Percentiles rank a stretch among this genome's conserved stretches.
These are phyloP conservation scores for Cynaeus angustus DNA, from an alignment of 2,888 invertebrate genomes.

Conservation along the genomic window DNA sequence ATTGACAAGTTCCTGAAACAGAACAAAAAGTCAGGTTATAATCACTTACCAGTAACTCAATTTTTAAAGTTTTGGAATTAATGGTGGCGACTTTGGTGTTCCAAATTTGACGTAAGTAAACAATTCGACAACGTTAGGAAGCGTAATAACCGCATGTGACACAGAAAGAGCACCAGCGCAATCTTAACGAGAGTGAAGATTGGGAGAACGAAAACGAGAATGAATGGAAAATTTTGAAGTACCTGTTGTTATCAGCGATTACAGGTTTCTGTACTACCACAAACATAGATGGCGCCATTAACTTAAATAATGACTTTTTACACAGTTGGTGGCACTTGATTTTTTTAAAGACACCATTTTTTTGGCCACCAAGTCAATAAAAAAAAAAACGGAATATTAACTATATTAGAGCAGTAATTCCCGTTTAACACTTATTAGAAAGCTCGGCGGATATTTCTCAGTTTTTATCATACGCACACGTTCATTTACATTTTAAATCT, in stretches of 20 bases:
- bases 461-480: neutral
- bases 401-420: neutral
- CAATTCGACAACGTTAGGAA: neutral
- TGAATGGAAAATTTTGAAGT: no score
- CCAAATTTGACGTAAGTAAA: constrained; percentile 3
- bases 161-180: neutral
- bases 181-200: neutral
- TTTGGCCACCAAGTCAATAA: no score
- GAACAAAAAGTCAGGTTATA: neutral
- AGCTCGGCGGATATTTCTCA: neutral
- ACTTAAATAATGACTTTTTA: no score
- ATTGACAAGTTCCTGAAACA: neutral
- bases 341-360: no score
- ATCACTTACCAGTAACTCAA: constrained; percentile 3
- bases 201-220: no score
- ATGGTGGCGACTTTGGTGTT: constrained; percentile 1
- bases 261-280: no score
- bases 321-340: no score
- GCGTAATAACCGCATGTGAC: neutral
- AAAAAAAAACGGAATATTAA: no score
- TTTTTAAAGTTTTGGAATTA: neutral
- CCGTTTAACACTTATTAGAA: constrained; percentile 1
- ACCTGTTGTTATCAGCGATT: no score
- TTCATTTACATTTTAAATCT: constrained; percentile 28
- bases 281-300: no score